These are phyloP conservation scores for Phyllotis vaccarum DNA, from an alignment of 2,797 vertebrate species.

Conservation along the genomic window DNA sequence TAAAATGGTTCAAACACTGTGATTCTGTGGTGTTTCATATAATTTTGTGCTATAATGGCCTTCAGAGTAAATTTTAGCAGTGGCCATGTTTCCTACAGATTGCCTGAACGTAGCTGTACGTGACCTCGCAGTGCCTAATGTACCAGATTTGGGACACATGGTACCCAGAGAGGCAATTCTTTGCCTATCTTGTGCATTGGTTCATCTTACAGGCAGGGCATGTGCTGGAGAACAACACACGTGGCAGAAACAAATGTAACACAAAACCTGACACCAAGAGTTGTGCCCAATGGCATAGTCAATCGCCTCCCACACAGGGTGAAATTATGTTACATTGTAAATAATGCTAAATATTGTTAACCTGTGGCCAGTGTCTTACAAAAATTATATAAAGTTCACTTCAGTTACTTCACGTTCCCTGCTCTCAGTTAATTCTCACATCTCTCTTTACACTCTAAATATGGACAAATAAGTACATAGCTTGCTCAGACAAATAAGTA, in stretches of 20 bases:
- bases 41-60: neutral
- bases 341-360: fast-evolving
- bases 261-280: neutral
- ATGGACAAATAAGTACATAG: neutral
- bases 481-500: neutral
- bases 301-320: neutral
- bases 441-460: neutral
- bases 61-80: neutral
- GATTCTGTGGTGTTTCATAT: neutral
- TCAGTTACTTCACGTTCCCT: neutral
- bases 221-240: neutral
- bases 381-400: neutral
- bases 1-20: neutral
- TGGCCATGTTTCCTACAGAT: neutral
- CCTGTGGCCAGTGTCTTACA: neutral
- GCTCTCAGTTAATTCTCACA: neutral
- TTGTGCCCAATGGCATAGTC: neutral
- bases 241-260: neutral
- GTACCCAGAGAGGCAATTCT: neutral
- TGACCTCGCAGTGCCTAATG: neutral
- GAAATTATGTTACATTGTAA: too few species aligned
- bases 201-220: neutral
- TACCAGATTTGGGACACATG: neutral
- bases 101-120: neutral
- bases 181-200: neutral